These are phyloP conservation scores for Mustelus asterias DNA, from an alignment of 2,113 vertebrate species.

Conservation along the genomic window DNA sequence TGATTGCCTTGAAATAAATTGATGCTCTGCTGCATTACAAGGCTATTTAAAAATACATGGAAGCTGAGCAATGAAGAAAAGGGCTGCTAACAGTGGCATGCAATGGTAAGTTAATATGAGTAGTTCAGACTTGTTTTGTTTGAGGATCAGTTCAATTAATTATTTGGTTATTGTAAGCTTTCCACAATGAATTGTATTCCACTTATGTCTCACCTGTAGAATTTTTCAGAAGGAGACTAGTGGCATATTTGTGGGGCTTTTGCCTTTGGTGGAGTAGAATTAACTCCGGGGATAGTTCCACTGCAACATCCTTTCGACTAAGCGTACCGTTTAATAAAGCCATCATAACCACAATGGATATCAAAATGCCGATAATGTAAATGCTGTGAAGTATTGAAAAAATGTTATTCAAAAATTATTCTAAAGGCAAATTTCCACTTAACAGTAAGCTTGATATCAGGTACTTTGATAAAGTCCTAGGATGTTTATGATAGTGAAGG, in stretches of 20 bases:
- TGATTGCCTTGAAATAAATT: not conserved
- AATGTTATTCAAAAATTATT: not conserved
- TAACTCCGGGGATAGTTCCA: conserved; percentile 71
- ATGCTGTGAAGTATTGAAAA: conserved; percentile 30
- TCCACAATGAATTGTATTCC: not conserved
- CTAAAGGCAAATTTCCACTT: not conserved
- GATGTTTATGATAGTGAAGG: not conserved
- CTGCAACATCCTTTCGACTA: conserved; percentile 44
- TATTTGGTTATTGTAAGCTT: not conserved
- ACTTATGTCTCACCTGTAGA: conserved; percentile 68
- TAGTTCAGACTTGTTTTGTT: not conserved
- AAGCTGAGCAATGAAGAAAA: not conserved
- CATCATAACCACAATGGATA: conserved; percentile 33
- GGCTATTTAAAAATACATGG: not conserved
- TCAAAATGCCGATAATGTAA: conserved; percentile 32
- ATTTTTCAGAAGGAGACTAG: conserved; percentile 81
- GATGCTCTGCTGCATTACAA: not conserved
- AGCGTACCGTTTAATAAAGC: conserved; percentile 31
- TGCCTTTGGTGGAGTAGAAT: conserved; percentile 76
- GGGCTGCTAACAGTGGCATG: not conserved
- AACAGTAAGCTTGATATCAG: not conserved
- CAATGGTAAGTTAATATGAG: not conserved
- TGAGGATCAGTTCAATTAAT: not conserved
- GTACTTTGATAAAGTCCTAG: not conserved
- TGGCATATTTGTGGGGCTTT: conserved; percentile 65